These are phyloP conservation scores for Ellobium chinense DNA, from an alignment of 2,888 invertebrate genomes.

Conservation along the genomic window DNA sequence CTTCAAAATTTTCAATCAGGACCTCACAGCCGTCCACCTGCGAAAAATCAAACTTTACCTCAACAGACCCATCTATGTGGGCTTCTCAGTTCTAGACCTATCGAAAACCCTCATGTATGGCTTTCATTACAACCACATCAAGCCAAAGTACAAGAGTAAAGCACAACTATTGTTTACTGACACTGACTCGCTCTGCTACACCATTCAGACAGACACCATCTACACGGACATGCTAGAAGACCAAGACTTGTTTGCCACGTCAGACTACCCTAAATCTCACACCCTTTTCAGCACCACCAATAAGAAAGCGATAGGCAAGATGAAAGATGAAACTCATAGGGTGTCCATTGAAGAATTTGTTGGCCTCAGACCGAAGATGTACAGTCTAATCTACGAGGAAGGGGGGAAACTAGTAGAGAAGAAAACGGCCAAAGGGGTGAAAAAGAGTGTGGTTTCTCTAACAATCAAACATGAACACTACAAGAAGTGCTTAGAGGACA, in stretches of 20 bases:
- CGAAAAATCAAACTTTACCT: neutral
- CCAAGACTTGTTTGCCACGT: neutral
- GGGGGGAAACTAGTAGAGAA: no score
- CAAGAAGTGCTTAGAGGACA: no score
- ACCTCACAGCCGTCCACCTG: neutral
- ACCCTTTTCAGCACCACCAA: neutral
- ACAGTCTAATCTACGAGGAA: no score
- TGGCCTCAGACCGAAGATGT: neutral
- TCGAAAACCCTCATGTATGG: neutral
- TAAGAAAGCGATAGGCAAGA: neutral
- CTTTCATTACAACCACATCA: neutral
- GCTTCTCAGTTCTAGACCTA: neutral
- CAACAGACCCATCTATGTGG: neutral
- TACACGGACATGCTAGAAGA: conserved; percentile 1
- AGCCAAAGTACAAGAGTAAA: neutral
- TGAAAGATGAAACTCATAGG: neutral
- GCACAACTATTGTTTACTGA: neutral
- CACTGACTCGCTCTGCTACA: neutral
- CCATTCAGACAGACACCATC: neutral
- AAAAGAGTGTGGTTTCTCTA: no score
- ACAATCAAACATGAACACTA: no score
- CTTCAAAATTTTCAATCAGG: neutral
- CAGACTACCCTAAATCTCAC: neutral
- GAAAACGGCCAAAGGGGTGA: no score
- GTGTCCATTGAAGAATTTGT: neutral